A percentile compares a stretch with the other conserved stretches of the same genome.
These are phyloP conservation scores for Coregonus suidteri DNA, from an alignment of 2,797 vertebrate species.

Conservation along the genomic window DNA sequence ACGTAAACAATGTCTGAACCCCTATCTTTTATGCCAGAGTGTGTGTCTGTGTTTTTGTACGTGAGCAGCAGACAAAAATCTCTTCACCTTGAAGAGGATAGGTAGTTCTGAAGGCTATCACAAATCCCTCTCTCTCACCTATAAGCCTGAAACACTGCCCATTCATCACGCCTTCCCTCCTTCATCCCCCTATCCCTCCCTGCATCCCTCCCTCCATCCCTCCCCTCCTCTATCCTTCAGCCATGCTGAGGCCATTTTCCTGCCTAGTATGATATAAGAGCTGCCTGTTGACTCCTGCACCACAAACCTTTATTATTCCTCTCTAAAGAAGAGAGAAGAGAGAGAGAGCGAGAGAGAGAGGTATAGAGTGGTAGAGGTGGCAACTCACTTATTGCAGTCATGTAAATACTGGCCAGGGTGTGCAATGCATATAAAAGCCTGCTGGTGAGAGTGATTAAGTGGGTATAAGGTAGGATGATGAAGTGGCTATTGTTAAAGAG, in stretches of 20 bases:
- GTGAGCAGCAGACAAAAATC: no score
- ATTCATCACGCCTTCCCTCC: neutral
- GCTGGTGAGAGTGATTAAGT: neutral
- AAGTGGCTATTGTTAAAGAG: neutral
- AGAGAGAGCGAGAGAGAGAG: neutral
- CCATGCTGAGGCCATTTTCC: no score
- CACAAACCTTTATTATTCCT: no score
- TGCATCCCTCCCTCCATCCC: neutral
- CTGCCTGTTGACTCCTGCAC: no score
- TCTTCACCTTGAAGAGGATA: no score
- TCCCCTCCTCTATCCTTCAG: neutral
- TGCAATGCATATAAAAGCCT: neutral
- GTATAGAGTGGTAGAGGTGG: neutral
- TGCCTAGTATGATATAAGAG: neutral
- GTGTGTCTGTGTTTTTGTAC: no score
- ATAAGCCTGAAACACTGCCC: neutral
- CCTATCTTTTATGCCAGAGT: no score
- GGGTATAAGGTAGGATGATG: neutral
- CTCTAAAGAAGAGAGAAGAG: no score
- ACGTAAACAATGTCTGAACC: no score
- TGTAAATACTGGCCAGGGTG: neutral
- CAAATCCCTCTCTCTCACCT: slow-evolving; percentile 11
- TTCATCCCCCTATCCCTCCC: neutral
- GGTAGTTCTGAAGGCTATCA: neutral
- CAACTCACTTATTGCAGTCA: neutral